Evolutionary conservation across 2,797 vertebrate species (phyloP).

Genomic region (Falco cherrug): DNA sequence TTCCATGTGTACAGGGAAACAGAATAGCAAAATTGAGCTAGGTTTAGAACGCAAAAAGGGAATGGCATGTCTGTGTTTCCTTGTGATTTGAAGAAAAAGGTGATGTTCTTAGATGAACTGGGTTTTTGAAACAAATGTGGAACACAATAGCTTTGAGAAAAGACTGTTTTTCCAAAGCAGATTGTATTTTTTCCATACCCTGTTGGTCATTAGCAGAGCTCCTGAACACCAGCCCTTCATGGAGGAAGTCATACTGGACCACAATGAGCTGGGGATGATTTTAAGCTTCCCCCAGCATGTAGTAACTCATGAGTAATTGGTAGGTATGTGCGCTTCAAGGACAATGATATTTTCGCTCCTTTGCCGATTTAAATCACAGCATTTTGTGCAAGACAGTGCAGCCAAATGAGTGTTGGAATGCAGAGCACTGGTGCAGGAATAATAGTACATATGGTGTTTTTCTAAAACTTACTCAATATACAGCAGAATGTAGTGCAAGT

Average conservation of each 20-base stretch:
- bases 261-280: not conserved
- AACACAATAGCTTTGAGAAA: not conserved
- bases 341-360: not conserved
- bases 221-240: not conserved
- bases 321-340: not conserved
- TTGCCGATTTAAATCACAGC: not conserved
- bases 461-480: not conserved
- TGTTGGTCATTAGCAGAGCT: not conserved
- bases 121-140: not conserved
- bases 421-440: not conserved
- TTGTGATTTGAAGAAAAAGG: not conserved
- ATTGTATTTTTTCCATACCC: not conserved
- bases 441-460: not conserved
- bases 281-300: slow-evolving; percentile 15
- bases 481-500: not conserved
- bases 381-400: not conserved
- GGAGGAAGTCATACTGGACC: not conserved
- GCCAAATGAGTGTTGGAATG: not conserved
- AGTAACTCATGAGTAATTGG: not conserved
- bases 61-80: not conserved
- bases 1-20: not conserved
- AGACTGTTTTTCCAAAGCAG: not conserved
- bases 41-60: not conserved
- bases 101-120: not conserved
- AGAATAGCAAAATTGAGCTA: not conserved